phyloP scores from a whole-genome alignment of 2,113 vertebrate species.

The Gymnarchus niloticus region DNA sequence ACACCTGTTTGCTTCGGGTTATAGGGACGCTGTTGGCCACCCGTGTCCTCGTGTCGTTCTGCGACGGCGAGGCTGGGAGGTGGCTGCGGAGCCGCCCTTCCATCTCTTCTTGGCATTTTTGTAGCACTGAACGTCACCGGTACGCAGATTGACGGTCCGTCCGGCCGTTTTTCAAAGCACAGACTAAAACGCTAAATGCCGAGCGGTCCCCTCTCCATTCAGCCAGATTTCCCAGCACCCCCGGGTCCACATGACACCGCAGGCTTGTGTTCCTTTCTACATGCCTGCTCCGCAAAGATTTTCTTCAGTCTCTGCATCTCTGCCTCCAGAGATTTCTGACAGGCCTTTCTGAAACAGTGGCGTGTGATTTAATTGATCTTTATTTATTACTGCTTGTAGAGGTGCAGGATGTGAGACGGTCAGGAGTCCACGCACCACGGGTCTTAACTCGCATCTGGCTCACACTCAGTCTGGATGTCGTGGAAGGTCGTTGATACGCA shows the following conservation, averaged over 20 bases:
- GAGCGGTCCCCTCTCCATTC: neutral
- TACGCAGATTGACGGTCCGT: neutral
- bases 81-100: neutral
- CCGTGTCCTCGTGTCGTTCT: neutral
- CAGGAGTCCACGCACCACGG: neutral
- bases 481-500: neutral
- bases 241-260: neutral
- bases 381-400: neutral
- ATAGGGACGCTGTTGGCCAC: neutral
- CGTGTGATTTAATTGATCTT: neutral
- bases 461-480: neutral
- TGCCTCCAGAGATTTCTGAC: neutral
- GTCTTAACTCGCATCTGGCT: neutral
- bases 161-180: neutral
- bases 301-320: neutral
- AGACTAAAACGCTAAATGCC: neutral
- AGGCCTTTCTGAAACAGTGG: neutral
- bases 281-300: neutral
- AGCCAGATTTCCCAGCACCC: neutral
- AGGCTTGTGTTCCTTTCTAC: neutral
- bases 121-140: neutral
- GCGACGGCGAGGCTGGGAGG: neutral
- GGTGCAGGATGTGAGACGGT: neutral
- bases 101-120: neutral
- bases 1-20: conserved; percentile 25